phyloP scores from a whole-genome alignment of 2,888 invertebrate species.

The Eupithecia insigniata region DNA sequence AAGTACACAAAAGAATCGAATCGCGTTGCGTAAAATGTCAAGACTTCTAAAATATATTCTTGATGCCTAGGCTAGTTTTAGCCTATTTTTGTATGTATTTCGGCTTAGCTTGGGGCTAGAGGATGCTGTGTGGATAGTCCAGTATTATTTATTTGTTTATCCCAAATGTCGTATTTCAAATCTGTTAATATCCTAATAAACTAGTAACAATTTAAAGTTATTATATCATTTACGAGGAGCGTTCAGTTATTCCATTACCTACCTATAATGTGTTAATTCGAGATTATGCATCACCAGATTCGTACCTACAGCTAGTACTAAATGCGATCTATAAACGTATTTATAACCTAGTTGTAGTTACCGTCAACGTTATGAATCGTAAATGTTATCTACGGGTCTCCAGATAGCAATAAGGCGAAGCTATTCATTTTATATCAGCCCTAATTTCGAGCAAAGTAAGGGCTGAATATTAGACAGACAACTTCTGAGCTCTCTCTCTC shows the following conservation, averaged over 20 bases:
- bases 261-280: background rate
- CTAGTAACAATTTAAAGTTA: background rate
- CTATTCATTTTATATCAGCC: constrained; percentile 25
- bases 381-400: constrained; percentile 30
- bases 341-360: constrained; percentile 30
- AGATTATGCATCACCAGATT: background rate
- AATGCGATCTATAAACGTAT: constrained; percentile 17
- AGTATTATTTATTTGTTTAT: too few relatives aligned
- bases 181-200: background rate
- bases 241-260: constrained; percentile 9
- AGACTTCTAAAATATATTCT: background rate
- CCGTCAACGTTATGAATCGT: constrained; percentile 28
- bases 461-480: constrained; percentile 16
- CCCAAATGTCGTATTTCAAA: background rate
- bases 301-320: background rate
- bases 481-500: constrained; percentile 6
- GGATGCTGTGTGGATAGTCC: too few relatives aligned
- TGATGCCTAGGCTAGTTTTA: constrained; percentile 9
- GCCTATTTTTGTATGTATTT: background rate
- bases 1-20: background rate
- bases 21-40: background rate
- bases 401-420: constrained; percentile 21
- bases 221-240: background rate
- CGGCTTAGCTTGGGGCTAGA: too few relatives aligned
- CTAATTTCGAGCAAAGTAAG: constrained; percentile 11